phyloP scores from a whole-genome alignment of 2,113 vertebrate genomes.

The Oxyura jamaicensis region DNA sequence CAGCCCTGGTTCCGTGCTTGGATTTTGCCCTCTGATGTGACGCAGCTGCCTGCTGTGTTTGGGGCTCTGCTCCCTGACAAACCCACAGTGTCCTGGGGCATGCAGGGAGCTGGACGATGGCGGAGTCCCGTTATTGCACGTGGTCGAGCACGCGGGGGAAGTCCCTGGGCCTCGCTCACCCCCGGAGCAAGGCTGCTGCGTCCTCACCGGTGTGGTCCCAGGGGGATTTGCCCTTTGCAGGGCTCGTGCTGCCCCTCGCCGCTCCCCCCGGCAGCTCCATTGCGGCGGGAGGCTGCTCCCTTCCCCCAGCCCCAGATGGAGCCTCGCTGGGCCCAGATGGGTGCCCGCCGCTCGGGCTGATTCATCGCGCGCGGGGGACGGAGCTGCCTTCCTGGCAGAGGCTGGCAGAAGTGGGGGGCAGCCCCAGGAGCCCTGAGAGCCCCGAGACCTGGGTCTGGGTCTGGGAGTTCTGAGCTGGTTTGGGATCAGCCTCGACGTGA shows the following conservation, averaged over 20 bases:
- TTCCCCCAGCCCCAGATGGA: not conserved
- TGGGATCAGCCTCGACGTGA: not conserved
- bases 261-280: not conserved
- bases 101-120: not conserved
- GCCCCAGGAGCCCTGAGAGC: not conserved
- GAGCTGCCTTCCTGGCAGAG: not conserved
- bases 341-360: not conserved
- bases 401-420: not conserved
- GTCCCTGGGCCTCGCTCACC: too few relatives aligned
- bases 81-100: not conserved
- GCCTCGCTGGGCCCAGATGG: not conserved
- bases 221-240: not conserved
- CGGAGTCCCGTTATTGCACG: not conserved
- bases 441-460: not conserved
- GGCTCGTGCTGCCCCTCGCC: not conserved
- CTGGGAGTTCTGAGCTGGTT: accelerated
- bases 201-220: too few relatives aligned
- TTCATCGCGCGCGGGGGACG: not conserved
- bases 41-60: not conserved
- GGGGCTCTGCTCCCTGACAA: not conserved
- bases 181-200: not conserved
- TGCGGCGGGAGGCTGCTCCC: not conserved
- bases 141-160: not conserved
- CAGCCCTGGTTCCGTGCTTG: not conserved
- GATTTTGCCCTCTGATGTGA: accelerated